Evolutionary conservation across 2,113 vertebrate species (phyloP).

Genomic region (Oceanodroma tethys): DNA sequence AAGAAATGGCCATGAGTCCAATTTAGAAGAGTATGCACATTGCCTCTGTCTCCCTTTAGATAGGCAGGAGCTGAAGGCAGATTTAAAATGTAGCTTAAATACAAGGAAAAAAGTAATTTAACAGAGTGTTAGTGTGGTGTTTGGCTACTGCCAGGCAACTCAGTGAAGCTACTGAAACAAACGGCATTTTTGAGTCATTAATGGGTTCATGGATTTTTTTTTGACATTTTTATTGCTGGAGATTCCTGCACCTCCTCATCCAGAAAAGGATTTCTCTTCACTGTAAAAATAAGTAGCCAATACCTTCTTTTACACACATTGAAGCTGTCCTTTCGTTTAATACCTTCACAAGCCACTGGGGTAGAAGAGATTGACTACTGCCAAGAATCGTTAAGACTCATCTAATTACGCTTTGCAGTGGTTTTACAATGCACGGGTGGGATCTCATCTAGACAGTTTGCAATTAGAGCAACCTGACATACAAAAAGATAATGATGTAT

Average conservation of each 20-base stretch:
- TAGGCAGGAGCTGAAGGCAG: not conserved
- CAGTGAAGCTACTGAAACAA: not conserved
- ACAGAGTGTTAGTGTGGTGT: not conserved
- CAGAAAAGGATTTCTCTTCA: not conserved
- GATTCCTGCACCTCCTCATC: not conserved
- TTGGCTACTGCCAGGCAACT: not conserved
- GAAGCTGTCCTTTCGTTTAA: not conserved
- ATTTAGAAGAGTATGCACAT: not conserved
- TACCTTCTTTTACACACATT: not conserved
- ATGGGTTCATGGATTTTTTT: not conserved
- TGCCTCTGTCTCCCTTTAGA: not conserved
- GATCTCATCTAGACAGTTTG: not conserved
- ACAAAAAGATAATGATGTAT: conserved; percentile 19
- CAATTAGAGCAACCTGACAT: conserved; percentile 6
- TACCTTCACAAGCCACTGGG: not conserved
- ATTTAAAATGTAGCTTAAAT: not conserved
- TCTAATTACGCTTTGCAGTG: not conserved
- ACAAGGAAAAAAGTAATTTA: not conserved
- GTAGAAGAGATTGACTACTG: not conserved
- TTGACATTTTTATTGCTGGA: not conserved
- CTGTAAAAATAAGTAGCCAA: not conserved
- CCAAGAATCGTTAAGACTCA: conserved; percentile 3
- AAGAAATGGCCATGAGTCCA: not conserved
- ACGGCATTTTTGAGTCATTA: not conserved
- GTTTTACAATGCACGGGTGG: not conserved